A percentile compares a stretch with the other conserved stretches of the same genome.
Conservation (phyloP, 2,113 vertebrate species). For the Empidonax traillii region DNA sequence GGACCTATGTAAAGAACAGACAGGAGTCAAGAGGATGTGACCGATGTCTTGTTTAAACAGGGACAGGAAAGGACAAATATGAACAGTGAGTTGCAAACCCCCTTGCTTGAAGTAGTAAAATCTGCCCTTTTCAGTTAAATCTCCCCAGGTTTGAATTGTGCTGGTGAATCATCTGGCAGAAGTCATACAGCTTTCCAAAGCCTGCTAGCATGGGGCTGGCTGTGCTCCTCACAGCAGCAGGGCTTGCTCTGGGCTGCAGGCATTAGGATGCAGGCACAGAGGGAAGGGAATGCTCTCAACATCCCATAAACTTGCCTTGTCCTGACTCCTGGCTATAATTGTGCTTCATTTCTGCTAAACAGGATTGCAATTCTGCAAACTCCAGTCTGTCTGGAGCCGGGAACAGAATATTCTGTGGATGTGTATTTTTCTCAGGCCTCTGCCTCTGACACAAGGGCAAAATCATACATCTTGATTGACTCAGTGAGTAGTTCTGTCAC, state of each 20-base stretch:
- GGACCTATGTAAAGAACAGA: background rate
- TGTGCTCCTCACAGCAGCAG: background rate
- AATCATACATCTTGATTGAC: conserved; percentile 81
- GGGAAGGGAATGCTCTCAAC: background rate
- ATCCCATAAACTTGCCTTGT: background rate
- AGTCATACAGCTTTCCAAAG: background rate
- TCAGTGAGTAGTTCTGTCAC: conserved; percentile 77
- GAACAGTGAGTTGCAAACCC: background rate
- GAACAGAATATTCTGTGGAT: conserved; percentile 79
- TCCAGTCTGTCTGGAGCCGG: conserved; percentile 77
- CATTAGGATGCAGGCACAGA: background rate
- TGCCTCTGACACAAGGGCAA: conserved; percentile 15
- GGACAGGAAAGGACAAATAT: background rate
- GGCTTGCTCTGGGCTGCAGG: background rate
- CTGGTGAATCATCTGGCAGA: background rate
- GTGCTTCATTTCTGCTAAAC: conserved; percentile 4
- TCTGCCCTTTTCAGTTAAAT: background rate
- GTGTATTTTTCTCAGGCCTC: conserved; percentile 76
- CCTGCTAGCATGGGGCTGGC: background rate
- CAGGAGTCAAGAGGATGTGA: background rate
- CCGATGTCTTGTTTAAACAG: background rate
- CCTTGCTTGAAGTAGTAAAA: background rate
- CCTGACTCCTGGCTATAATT: background rate
- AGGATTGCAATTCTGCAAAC: conserved; percentile 77
- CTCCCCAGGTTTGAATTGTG: background rate